Percentiles rank a stretch among this genome's conserved stretches.
Evolutionary conservation across 1,140 invertebrate genomes (phyloP).

Genomic region (Lerema accius): DNA sequence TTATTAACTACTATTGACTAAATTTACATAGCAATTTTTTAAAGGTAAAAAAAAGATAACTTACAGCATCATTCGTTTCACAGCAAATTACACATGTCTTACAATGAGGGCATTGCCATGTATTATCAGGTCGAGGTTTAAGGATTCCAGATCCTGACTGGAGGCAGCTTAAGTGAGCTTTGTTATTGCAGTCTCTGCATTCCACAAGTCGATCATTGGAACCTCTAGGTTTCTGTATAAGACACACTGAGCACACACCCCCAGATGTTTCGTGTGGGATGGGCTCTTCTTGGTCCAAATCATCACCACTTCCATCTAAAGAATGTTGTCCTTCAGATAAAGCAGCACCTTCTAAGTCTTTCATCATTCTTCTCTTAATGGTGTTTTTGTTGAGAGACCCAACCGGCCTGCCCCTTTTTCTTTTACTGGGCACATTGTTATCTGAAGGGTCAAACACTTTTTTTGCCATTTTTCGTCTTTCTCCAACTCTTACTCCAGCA

Average conservation of each 20-base stretch:
- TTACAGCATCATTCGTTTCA: constrained; percentile 88
- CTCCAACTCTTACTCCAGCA: constrained; percentile 71
- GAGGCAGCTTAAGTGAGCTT: constrained; percentile 88
- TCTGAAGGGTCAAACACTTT: constrained; percentile 92
- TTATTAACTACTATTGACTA: too few relatives aligned
- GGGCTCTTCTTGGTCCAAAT: constrained; percentile 65
- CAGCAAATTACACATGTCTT: constrained; percentile 88
- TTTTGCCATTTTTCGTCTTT: constrained; percentile 84
- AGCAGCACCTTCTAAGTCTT: constrained; percentile 61
- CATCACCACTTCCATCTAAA: constrained; percentile 79
- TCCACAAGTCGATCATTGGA: constrained; percentile 87
- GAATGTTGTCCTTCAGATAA: constrained; percentile 71
- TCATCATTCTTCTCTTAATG: constrained; percentile 77
- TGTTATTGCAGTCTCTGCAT: constrained; percentile 91
- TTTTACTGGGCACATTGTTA: constrained; percentile 86
- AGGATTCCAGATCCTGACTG: constrained; percentile 86
- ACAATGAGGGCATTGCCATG: constrained; percentile 89
- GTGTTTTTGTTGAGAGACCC: constrained; percentile 84
- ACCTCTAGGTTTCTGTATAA: constrained; percentile 82
- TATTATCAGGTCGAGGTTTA: constrained; percentile 85
- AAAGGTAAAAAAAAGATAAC: constrained; percentile 67
- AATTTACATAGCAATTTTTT: too few relatives aligned
- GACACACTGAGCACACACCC: constrained; percentile 84
- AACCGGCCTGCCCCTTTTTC: constrained; percentile 85
- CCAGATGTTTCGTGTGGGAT: constrained; percentile 66